phyloP scores from a whole-genome alignment of 2,113 vertebrate genomes.

The Microtus oregoni region DNA sequence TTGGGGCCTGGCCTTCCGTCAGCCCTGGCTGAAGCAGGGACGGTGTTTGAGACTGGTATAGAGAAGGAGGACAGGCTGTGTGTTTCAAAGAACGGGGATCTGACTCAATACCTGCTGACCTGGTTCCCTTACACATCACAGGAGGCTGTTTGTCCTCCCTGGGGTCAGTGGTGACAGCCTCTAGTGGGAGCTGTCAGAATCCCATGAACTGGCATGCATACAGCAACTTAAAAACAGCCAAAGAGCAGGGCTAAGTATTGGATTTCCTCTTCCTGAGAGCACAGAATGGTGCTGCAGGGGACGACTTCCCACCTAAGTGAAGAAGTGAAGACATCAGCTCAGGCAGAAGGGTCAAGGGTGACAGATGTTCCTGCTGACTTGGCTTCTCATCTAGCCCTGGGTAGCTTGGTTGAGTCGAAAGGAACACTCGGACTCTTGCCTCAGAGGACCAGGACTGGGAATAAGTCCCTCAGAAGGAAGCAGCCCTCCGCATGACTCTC shows the following conservation, averaged over 20 bases:
- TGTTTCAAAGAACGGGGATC: neutral
- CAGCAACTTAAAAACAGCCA: neutral
- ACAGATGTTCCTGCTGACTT: neutral
- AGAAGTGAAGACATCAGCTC: neutral
- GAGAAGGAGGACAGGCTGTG: neutral
- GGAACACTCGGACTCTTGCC: neutral
- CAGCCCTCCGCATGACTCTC: neutral
- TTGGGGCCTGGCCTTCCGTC: slow-evolving; percentile 79
- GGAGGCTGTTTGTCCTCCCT: neutral
- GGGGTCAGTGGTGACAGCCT: accelerated
- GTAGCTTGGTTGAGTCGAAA: neutral
- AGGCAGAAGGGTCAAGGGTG: neutral
- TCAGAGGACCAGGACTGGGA: neutral
- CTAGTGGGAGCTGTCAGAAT: neutral
- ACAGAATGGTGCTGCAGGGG: neutral
- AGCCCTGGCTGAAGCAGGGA: slow-evolving; percentile 82
- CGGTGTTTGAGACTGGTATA: slow-evolving; percentile 28
- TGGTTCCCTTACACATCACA: neutral
- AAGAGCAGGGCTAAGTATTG: neutral
- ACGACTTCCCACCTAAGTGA: neutral
- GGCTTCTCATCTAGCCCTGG: neutral
- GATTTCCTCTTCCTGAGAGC: neutral
- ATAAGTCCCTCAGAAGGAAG: neutral
- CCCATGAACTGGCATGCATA: neutral
- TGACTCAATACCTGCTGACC: neutral